Percentiles rank a stretch among this genome's conserved stretches.
Evolutionary conservation across 2,797 vertebrate genomes (phyloP).

Genomic region (Crax fasciolata): DNA sequence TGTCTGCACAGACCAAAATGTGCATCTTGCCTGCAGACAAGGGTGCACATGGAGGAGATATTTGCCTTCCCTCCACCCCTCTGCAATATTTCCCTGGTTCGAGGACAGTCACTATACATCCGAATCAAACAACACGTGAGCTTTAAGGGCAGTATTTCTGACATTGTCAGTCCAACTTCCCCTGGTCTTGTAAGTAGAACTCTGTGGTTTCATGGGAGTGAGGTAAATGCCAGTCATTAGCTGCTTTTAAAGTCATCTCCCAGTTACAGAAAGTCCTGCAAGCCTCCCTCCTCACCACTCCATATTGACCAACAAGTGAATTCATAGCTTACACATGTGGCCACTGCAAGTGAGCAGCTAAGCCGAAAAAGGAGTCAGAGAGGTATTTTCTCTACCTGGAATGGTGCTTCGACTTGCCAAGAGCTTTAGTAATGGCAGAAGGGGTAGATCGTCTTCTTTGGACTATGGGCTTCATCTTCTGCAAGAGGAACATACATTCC

Average conservation of each 20-base stretch:
- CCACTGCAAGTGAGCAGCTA: neutral
- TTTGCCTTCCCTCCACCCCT: neutral
- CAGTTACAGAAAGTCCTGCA: neutral
- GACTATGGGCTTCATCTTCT: slow-evolving; percentile 83
- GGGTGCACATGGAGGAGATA: rapidly evolving
- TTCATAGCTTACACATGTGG: neutral
- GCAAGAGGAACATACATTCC: slow-evolving; percentile 42
- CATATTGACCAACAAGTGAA: neutral
- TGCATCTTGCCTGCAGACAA: neutral
- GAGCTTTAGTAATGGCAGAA: slow-evolving; percentile 78
- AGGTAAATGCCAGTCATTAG: neutral
- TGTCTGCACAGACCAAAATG: neutral
- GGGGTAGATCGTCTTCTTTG: slow-evolving; percentile 80
- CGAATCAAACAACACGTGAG: neutral
- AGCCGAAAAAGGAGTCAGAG: neutral
- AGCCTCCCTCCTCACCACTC: neutral
- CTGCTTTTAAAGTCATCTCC: neutral
- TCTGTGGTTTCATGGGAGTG: neutral
- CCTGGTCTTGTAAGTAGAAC: neutral
- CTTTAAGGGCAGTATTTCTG: neutral
- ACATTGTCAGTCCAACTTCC: neutral
- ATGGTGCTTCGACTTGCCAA: slow-evolving; percentile 72
- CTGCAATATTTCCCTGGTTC: neutral
- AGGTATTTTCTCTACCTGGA: slow-evolving; percentile 75
- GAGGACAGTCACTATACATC: neutral